A percentile compares a stretch with the other conserved stretches of the same genome.
phyloP scores from a whole-genome alignment of 2,888 invertebrate genomes.

The Mimumesa dahlbomi region DNA sequence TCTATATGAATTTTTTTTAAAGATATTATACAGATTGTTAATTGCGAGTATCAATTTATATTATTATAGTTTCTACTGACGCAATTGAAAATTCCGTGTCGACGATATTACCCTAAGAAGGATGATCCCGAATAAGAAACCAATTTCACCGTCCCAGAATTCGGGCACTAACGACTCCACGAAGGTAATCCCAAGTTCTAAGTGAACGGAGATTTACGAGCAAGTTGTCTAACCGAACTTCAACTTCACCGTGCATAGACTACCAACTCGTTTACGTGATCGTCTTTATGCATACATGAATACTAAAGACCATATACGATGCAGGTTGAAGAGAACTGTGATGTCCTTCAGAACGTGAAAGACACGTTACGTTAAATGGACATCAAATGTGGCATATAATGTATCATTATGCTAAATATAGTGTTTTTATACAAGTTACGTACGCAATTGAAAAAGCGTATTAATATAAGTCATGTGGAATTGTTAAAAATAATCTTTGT shows the following conservation, averaged over 20 bases:
- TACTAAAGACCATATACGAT: slow-evolving; percentile 29
- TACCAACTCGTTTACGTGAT: slow-evolving; percentile 49
- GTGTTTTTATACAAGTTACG: too few species aligned
- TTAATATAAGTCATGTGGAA: too few species aligned
- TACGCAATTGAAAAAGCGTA: too few species aligned
- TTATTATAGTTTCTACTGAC: too few species aligned
- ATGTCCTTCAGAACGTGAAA: neutral
- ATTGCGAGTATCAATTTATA: too few species aligned
- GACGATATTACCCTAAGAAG: slow-evolving; percentile 21
- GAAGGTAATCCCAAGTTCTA: slow-evolving; percentile 46
- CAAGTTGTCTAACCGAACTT: slow-evolving; percentile 42
- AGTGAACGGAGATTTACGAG: slow-evolving; percentile 47
- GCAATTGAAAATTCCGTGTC: slow-evolving; percentile 27
- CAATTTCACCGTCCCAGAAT: slow-evolving; percentile 19
- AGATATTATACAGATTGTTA: too few species aligned
- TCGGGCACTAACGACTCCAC: slow-evolving; percentile 38
- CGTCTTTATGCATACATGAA: slow-evolving; percentile 52
- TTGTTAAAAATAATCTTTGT: too few species aligned
- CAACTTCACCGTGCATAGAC: slow-evolving; percentile 32
- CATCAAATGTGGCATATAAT: too few species aligned
- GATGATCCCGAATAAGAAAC: slow-evolving; percentile 47
- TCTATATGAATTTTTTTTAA: too few species aligned
- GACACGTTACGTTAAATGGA: too few species aligned
- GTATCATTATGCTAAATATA: too few species aligned
- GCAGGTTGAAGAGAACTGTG: slow-evolving; percentile 7